phyloP scores from a whole-genome alignment of 2,797 vertebrate species.

The Artibeus lituratus region DNA sequence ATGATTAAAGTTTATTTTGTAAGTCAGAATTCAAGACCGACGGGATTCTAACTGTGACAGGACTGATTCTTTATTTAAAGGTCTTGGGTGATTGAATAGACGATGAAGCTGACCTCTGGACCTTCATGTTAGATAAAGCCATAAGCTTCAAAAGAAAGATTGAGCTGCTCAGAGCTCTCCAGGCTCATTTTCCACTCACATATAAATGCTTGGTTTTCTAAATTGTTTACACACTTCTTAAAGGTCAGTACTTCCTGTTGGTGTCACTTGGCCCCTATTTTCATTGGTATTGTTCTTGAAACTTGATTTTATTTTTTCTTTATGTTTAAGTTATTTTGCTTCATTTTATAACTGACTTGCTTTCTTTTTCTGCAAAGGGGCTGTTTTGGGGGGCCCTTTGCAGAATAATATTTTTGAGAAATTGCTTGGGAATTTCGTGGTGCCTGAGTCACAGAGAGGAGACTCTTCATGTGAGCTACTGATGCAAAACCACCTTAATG shows the following conservation, averaged over 20 bases:
- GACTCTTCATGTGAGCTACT: background rate
- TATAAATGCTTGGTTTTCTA: background rate
- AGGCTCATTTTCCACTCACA: background rate
- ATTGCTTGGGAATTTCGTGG: background rate
- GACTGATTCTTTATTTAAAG: background rate
- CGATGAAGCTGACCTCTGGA: background rate
- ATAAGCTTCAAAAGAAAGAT: background rate
- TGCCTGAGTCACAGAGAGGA: background rate
- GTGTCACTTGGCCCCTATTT: fast-evolving
- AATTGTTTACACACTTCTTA: slow-evolving; percentile 6
- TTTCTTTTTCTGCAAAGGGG: background rate
- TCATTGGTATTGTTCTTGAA: background rate
- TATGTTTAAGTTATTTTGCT: background rate
- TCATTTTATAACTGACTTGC: background rate
- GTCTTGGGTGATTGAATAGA: background rate
- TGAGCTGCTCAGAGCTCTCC: slow-evolving; percentile 10
- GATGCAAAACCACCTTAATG: background rate
- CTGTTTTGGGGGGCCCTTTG: too few relatives aligned
- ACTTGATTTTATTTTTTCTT: background rate
- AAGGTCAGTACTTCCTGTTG: background rate
- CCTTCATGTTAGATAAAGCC: background rate
- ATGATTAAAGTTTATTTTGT: background rate
- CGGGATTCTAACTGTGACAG: background rate
- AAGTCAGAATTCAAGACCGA: background rate
- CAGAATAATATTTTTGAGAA: background rate